Conservation (phyloP, 2,888 invertebrate genomes). For the Trachelus iudaicus region DNA sequence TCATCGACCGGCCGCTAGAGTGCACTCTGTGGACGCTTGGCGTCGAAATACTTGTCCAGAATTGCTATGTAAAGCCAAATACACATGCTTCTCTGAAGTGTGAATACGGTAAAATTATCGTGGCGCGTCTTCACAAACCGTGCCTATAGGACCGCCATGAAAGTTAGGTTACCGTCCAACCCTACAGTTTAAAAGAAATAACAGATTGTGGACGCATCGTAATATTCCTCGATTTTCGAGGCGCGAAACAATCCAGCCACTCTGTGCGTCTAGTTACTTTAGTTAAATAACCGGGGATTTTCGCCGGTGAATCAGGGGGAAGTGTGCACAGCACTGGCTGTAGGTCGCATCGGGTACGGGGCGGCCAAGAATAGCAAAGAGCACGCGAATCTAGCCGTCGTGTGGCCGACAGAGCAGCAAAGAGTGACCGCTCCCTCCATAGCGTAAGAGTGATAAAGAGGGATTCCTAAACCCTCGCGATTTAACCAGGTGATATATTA, state of each 20-base stretch:
- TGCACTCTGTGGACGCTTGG: not conserved
- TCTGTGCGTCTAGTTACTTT: not conserved
- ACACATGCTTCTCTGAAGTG: not conserved
- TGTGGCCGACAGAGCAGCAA: slow-evolving; percentile 34
- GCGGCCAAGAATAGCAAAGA: slow-evolving; percentile 57
- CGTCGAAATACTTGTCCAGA: not conserved
- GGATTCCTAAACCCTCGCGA: slow-evolving; percentile 15
- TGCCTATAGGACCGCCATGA: not conserved
- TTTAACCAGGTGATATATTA: not conserved
- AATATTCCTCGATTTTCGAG: not conserved
- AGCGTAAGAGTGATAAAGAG: slow-evolving; percentile 21
- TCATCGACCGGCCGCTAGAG: not conserved
- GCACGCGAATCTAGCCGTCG: slow-evolving; percentile 55
- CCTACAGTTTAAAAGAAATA: too few relatives aligned
- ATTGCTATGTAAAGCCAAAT: not conserved
- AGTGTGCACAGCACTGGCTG: not conserved
- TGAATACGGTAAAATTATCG: not conserved
- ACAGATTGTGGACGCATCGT: too few relatives aligned
- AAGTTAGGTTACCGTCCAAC: too few relatives aligned
- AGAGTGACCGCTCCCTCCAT: slow-evolving; percentile 57
- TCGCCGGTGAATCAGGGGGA: not conserved
- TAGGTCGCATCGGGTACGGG: slow-evolving; percentile 14
- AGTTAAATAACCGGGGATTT: not conserved
- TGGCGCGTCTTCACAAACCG: not conserved
- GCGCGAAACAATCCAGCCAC: not conserved